Conservation (phyloP, 1,140 invertebrate species). For the Drosophila melanica region DNA sequence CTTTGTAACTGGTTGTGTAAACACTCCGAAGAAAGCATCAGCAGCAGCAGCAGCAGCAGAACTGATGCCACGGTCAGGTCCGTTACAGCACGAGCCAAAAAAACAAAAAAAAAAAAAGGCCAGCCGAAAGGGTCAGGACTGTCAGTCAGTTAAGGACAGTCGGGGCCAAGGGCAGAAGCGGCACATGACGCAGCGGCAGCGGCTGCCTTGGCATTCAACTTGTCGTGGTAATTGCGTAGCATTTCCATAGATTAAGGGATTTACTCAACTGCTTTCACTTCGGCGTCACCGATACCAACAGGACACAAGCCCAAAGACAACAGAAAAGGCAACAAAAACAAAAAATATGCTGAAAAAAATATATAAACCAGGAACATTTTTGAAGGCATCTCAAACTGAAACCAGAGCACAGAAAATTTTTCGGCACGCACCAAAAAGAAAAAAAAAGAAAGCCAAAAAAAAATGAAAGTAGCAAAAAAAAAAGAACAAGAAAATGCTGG, state of each 20-base stretch:
- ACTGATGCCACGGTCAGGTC: constrained; percentile 23
- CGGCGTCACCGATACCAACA: constrained; percentile 49
- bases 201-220: constrained; percentile 56
- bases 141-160: constrained; percentile 46
- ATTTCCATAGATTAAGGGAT: constrained; percentile 84
- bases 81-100: constrained; percentile 25
- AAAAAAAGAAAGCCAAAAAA: constrained; percentile 27
- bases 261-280: constrained; percentile 54
- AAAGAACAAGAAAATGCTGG: constrained; percentile 69
- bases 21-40: constrained; percentile 59
- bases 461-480: constrained; percentile 34
- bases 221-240: constrained; percentile 83
- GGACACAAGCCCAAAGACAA: constrained; percentile 8
- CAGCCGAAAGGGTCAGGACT: constrained; percentile 66
- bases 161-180: constrained; percentile 18
- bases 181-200: constrained; percentile 59
- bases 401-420: constrained; percentile 49
- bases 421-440: constrained; percentile 31
- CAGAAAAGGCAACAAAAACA: constrained; percentile 42
- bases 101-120: constrained; percentile 9
- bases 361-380: constrained; percentile 1
- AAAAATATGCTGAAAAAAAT: constrained; percentile 38
- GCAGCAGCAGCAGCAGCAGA: constrained; percentile 1
- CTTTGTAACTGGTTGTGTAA: constrained; percentile 83
- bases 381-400: constrained; percentile 46